Percentiles rank a stretch among this genome's conserved stretches.
These are phyloP conservation scores for Phasia obesa DNA, from an alignment of 2,888 invertebrate genomes.

Conservation along the genomic window DNA sequence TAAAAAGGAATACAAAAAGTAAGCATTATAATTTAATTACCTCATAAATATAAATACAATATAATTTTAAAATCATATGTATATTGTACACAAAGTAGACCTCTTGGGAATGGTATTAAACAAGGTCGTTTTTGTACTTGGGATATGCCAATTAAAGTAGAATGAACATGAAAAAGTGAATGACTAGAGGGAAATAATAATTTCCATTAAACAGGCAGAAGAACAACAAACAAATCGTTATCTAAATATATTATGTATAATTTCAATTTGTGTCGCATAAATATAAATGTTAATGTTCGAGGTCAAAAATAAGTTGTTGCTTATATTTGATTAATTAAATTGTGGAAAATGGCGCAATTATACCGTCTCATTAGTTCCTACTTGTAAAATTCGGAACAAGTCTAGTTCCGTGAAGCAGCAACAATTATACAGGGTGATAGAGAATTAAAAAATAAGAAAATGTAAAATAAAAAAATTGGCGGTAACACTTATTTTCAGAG, in stretches of 20 bases:
- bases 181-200: constrained; percentile 22
- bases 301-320: too few species aligned
- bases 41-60: not conserved
- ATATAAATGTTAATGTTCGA: too few species aligned
- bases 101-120: not conserved
- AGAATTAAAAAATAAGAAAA: too few species aligned
- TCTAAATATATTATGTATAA: too few species aligned
- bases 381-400: not conserved
- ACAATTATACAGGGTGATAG: too few species aligned
- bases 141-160: constrained; percentile 32
- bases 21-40: constrained; percentile 24
- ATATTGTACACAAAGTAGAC: not conserved
- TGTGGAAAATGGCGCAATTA: not conserved
- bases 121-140: constrained; percentile 50
- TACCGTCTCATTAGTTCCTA: too few species aligned
- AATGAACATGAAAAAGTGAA: constrained; percentile 18
- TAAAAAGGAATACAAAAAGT: constrained; percentile 38
- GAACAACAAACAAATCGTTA: constrained; percentile 48
- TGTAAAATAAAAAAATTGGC: too few species aligned
- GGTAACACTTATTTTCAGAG: too few species aligned
- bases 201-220: constrained; percentile 52
- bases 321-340: too few species aligned
- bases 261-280: too few species aligned
- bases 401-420: too few species aligned
- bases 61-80: not conserved